phyloP scores from a whole-genome alignment of 2,797 vertebrate genomes.

The Otus scops region DNA sequence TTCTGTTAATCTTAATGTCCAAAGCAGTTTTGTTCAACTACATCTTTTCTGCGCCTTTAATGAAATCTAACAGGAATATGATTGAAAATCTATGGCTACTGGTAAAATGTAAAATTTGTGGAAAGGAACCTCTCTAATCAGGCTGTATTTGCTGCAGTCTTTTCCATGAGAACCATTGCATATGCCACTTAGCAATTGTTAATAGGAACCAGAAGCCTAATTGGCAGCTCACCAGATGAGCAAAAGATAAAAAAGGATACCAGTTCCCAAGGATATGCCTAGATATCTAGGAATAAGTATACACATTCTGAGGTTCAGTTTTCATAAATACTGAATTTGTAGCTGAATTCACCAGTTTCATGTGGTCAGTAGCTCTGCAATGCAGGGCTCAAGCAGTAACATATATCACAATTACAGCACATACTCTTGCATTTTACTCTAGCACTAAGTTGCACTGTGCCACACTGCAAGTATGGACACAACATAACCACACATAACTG shows the following conservation, averaged over 20 bases:
- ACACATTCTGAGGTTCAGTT: background rate
- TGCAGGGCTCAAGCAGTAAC: background rate
- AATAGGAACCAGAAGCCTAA: conserved; percentile 7
- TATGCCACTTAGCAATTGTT: background rate
- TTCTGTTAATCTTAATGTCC: background rate
- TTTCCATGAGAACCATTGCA: background rate
- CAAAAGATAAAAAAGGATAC: background rate
- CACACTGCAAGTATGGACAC: background rate
- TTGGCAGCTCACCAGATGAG: conserved; percentile 14
- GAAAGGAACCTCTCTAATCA: background rate
- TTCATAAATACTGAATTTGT: background rate
- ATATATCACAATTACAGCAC: background rate
- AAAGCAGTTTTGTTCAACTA: background rate
- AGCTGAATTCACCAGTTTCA: background rate
- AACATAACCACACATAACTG: background rate
- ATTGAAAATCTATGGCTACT: background rate
- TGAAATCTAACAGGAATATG: background rate
- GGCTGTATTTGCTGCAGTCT: background rate
- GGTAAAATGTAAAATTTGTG: background rate
- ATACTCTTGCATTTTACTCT: background rate
- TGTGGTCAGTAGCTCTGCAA: background rate
- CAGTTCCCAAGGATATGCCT: background rate
- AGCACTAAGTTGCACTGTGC: background rate
- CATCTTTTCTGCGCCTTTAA: background rate
- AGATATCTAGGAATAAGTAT: background rate